Percentiles rank a stretch among this genome's conserved stretches.
Evolutionary conservation across 64 coral and sea anemone species (phyloP).

Genomic region (Hydrozoanthus tunicans): DNA sequence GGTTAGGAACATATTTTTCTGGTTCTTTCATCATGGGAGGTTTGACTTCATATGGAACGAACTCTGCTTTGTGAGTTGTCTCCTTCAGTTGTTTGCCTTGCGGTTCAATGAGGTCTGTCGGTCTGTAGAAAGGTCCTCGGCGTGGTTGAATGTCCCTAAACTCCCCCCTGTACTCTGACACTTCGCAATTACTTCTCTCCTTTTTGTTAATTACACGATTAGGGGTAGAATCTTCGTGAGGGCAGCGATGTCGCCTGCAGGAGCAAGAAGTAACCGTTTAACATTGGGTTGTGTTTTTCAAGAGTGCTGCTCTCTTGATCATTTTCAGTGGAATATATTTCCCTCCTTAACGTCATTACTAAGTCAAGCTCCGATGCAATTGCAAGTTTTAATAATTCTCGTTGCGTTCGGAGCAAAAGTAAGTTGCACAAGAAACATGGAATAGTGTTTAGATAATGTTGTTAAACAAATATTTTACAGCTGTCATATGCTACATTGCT

Average conservation of each 20-base stretch:
- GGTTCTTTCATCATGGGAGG: constrained; percentile 83
- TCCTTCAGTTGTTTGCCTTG: constrained; percentile 57
- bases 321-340: neutral
- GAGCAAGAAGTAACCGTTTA: neutral
- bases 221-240: constrained; percentile 70
- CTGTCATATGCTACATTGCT: too few species aligned
- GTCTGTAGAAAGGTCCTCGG: constrained; percentile 82
- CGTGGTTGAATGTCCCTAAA: constrained; percentile 56
- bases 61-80: constrained; percentile 76
- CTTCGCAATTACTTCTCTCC: constrained; percentile 65
- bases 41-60: constrained; percentile 55
- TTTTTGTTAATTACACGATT: constrained; percentile 91
- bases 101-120: constrained; percentile 69
- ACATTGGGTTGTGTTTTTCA: neutral
- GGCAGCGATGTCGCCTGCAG: constrained; percentile 90
- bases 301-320: neutral
- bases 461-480: too few species aligned
- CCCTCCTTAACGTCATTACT: too few species aligned
- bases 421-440: too few species aligned
- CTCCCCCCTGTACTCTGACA: constrained; percentile 84
- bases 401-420: too few species aligned
- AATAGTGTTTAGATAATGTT: too few species aligned
- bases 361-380: too few species aligned
- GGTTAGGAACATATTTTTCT: constrained; percentile 90
- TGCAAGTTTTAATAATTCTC: too few species aligned